Conservation (phyloP, 2,113 vertebrate species). For the Serinus canaria region DNA sequence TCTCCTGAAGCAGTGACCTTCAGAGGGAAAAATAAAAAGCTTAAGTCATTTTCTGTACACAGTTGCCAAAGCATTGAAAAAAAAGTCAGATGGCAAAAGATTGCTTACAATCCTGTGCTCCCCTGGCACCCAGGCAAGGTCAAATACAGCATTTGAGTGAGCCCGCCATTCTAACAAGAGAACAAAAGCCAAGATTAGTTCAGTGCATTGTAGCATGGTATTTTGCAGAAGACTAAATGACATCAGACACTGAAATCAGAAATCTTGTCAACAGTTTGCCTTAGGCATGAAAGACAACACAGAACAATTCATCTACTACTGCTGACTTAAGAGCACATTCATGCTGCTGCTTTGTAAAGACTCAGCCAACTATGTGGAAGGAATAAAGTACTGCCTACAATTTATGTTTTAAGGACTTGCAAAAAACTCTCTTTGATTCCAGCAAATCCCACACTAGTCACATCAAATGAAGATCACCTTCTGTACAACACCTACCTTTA, state of each 20-base stretch:
- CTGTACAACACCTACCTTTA: slow-evolving; percentile 76
- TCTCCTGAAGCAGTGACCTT: slow-evolving; percentile 97
- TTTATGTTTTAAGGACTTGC: not conserved
- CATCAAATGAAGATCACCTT: not conserved
- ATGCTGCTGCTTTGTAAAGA: not conserved
- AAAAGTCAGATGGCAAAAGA: not conserved
- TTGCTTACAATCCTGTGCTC: slow-evolving; percentile 86
- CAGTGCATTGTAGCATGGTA: not conserved
- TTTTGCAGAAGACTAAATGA: not conserved
- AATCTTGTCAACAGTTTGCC: not conserved
- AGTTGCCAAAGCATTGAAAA: slow-evolving; percentile 1
- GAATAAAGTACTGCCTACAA: not conserved
- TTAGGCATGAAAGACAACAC: not conserved
- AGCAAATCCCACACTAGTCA: not conserved
- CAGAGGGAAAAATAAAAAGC: not conserved
- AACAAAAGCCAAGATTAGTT: slow-evolving; percentile 35
- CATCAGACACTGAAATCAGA: not conserved
- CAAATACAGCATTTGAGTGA: slow-evolving; percentile 96
- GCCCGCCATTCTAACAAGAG: slow-evolving; percentile 88
- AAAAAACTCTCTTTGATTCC: not conserved
- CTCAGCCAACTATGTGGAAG: not conserved
- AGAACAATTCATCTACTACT: not conserved
- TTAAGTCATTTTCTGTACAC: slow-evolving; percentile 3
- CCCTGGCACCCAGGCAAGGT: slow-evolving; percentile 93
- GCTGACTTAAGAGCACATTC: not conserved